A percentile compares a stretch with the other conserved stretches of the same genome.
phyloP scores from a whole-genome alignment of 92 coral and sea anemone genomes.

The Phenganax stokvisi region DNA sequence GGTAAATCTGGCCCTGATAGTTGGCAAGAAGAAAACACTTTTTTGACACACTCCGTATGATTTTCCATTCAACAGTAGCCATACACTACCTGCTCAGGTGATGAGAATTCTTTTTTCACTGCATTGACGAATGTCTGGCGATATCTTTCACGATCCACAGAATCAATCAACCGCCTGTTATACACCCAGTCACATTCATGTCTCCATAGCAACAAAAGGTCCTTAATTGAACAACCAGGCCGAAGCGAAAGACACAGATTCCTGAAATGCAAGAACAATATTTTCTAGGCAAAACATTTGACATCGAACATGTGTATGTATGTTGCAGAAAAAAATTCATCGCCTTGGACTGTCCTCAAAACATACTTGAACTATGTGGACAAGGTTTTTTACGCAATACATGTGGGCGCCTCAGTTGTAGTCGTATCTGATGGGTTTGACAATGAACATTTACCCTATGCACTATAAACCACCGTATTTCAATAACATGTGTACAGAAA shows the following conservation, averaged over 20 bases:
- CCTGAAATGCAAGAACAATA: slow-evolving; percentile 39
- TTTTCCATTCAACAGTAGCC: not conserved
- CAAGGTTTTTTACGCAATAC: too few species aligned
- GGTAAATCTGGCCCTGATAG: too few species aligned
- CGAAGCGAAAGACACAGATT: slow-evolving; percentile 90
- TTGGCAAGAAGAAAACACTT: not conserved
- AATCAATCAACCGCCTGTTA: slow-evolving; percentile 86
- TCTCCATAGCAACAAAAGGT: slow-evolving; percentile 90
- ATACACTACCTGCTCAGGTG: slow-evolving; percentile 72
- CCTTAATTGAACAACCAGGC: slow-evolving; percentile 78
- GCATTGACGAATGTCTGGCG: slow-evolving; percentile 87
- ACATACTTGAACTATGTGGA: too few species aligned
- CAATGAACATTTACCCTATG: too few species aligned
- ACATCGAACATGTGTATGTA: too few species aligned
- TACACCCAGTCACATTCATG: slow-evolving; percentile 98
- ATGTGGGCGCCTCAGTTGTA: too few species aligned
- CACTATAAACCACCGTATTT: too few species aligned
- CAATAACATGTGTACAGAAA: too few species aligned
- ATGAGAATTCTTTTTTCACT: slow-evolving; percentile 78
- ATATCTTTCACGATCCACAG: slow-evolving; percentile 88
- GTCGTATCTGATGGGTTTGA: too few species aligned
- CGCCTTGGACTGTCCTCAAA: too few species aligned
- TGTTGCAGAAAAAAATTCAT: too few species aligned
- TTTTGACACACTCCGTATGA: not conserved
- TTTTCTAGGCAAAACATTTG: not conserved